phyloP scores from a whole-genome alignment of 2,888 invertebrate genomes.

The Drosophila tanythrix region DNA sequence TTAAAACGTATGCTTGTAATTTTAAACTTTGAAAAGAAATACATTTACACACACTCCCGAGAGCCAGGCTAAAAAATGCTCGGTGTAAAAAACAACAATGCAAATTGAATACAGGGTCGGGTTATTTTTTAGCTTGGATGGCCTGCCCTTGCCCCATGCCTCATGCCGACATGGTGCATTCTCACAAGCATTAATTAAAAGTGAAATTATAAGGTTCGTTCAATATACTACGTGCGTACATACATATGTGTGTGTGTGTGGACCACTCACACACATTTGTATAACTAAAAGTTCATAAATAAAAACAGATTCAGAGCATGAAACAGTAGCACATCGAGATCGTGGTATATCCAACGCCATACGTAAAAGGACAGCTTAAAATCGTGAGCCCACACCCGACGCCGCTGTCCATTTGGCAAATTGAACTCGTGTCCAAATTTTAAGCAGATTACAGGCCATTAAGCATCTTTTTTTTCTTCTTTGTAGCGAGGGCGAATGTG shows the following conservation, averaged over 20 bases:
- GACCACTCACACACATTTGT: conserved; percentile 1
- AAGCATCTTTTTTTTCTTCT: conserved; percentile 75
- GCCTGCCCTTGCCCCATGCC: neutral
- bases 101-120: conserved; percentile 71
- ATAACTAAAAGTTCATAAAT: conserved; percentile 67
- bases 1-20: conserved; percentile 28
- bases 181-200: conserved; percentile 71
- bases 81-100: conserved; percentile 43
- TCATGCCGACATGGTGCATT: conserved; percentile 17
- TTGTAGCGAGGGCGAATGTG: conserved; percentile 11
- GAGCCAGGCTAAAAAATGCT: conserved; percentile 4
- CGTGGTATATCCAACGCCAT: neutral
- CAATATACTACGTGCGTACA: conserved; percentile 10
- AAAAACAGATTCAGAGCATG: conserved; percentile 49
- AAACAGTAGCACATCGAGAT: conserved; percentile 9
- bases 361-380: conserved; percentile 49
- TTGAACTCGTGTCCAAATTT: conserved; percentile 81
- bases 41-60: conserved; percentile 31
- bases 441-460: conserved; percentile 82
- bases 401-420: conserved; percentile 70
- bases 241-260: conserved; percentile 6
- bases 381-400: conserved; percentile 30
- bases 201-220: conserved; percentile 64
- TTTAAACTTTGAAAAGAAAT: conserved; percentile 63
- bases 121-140: conserved; percentile 23